phyloP scores from a whole-genome alignment of 2,888 invertebrate genomes.

The Latrodectus hesperus region DNA sequence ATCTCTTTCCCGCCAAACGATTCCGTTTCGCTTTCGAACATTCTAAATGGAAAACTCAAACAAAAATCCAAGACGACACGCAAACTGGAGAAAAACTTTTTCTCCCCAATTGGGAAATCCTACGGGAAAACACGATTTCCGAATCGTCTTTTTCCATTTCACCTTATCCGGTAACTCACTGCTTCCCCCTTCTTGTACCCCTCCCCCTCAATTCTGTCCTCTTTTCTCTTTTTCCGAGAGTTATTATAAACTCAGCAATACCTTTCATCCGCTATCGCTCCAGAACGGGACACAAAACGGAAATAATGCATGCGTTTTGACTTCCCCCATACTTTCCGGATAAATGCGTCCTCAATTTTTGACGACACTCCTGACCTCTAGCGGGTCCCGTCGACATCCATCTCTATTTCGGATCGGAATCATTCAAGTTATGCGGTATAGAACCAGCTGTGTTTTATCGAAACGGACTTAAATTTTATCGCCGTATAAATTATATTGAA shows the following conservation, averaged over 20 bases:
- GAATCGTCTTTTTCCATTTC: background rate
- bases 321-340: conserved; percentile 42
- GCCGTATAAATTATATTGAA: no score
- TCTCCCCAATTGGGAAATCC: conserved; percentile 16
- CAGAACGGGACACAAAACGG: conserved; percentile 23
- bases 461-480: no score
- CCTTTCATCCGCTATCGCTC: conserved; percentile 45
- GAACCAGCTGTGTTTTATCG: background rate
- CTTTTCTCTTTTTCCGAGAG: background rate
- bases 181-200: background rate
- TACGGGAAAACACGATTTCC: conserved; percentile 42
- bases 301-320: conserved; percentile 47
- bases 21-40: background rate
- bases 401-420: conserved; percentile 38
- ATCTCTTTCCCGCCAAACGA: background rate
- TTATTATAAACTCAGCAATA: conserved; percentile 55
- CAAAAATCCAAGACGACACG: conserved; percentile 2
- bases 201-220: background rate
- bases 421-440: conserved; percentile 2
- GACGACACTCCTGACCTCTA: conserved; percentile 48
- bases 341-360: conserved; percentile 54
- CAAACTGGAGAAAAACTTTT: conserved; percentile 14
- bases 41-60: background rate
- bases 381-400: conserved; percentile 39
- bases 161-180: background rate